These are phyloP conservation scores for Lasiurus cinereus DNA, from an alignment of 2,113 vertebrate species.

Conservation along the genomic window DNA sequence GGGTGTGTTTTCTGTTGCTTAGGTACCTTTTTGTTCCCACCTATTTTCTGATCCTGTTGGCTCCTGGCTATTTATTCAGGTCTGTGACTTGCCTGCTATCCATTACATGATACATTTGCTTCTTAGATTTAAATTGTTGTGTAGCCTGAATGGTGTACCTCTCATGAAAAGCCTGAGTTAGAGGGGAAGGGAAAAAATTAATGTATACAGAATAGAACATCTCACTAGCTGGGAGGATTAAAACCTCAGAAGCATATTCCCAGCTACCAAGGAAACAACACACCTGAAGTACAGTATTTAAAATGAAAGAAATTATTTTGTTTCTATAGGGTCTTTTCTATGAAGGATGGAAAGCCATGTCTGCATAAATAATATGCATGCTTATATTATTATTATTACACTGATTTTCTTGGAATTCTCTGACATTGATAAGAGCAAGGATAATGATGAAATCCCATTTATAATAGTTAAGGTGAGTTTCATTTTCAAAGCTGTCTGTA, in stretches of 20 bases:
- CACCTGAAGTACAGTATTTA: background rate
- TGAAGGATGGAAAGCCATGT: background rate
- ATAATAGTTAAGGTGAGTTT: background rate
- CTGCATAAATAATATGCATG: too few species aligned
- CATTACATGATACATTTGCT: background rate
- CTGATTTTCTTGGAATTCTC: background rate
- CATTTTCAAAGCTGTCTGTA: background rate
- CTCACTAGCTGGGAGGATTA: background rate
- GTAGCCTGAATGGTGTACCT: background rate
- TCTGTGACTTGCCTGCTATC: background rate
- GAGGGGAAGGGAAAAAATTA: background rate
- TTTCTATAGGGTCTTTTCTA: background rate
- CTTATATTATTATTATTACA: background rate
- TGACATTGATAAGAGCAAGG: background rate
- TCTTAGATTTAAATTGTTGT: conserved; percentile 17
- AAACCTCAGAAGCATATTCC: background rate
- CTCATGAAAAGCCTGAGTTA: background rate
- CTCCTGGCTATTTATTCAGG: background rate
- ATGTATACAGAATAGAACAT: background rate
- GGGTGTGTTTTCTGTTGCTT: background rate
- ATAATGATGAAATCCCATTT: background rate
- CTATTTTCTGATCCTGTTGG: background rate
- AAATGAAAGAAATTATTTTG: conserved; percentile 8
- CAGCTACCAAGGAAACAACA: background rate
- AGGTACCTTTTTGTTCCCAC: background rate